Percentiles rank a stretch among this genome's conserved stretches.
phyloP scores from a whole-genome alignment of 2,888 invertebrate genomes.

The Philereme vetulata region DNA sequence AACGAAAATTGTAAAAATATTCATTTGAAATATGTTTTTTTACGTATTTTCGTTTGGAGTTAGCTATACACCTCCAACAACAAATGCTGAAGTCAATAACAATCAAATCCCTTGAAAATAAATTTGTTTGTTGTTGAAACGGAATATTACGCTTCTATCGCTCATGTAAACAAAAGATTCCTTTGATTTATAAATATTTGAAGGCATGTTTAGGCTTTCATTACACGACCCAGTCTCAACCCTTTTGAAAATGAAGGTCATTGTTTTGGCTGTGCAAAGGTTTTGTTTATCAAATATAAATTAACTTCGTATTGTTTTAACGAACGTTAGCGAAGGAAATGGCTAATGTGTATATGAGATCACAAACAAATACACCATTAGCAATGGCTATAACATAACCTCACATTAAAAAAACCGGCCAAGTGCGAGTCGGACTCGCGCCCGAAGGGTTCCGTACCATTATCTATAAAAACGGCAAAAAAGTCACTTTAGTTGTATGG shows the following conservation, averaged over 20 bases:
- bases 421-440: no score
- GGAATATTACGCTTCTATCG: not conserved
- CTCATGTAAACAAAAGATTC: constrained; percentile 1
- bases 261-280: constrained; percentile 10
- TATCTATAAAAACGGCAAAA: no score
- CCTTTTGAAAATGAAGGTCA: constrained; percentile 16
- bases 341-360: not conserved
- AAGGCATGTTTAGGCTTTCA: constrained; percentile 9
- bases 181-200: constrained; percentile 11
- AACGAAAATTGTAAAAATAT: constrained; percentile 11
- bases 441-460: no score
- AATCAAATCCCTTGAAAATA: no score
- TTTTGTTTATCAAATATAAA: constrained; percentile 11
- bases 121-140: not conserved
- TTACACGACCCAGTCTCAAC: constrained; percentile 4
- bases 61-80: not conserved
- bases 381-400: no score
- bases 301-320: constrained; percentile 6
- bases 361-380: no score
- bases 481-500: no score
- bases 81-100: not conserved
- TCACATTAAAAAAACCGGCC: no score
- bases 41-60: not conserved
- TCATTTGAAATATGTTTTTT: constrained; percentile 1
- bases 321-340: not conserved